Percentiles rank a stretch among this genome's conserved stretches.
Evolutionary conservation across 2,797 vertebrate genomes (phyloP).

Genomic region (Parauchenoglanis punctatus): DNA sequence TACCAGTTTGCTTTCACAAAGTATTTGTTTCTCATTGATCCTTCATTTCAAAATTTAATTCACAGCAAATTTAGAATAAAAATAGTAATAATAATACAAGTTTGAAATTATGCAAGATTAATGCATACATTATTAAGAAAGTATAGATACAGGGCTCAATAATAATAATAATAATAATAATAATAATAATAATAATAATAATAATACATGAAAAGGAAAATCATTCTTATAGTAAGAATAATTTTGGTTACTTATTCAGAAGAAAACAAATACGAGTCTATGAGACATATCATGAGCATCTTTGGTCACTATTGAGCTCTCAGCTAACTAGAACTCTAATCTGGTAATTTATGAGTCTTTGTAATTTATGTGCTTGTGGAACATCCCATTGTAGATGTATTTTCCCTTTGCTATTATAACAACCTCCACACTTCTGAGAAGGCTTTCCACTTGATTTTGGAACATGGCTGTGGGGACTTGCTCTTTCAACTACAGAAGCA

Average conservation of each 20-base stretch:
- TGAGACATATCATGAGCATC: neutral
- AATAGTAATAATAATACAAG: no score
- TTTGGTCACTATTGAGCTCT: neutral
- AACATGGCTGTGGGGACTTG: neutral
- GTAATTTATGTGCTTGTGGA: neutral
- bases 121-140: neutral
- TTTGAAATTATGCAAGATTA: neutral
- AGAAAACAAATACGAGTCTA: neutral
- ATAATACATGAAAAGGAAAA: no score
- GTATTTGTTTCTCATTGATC: neutral
- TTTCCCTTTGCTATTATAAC: neutral
- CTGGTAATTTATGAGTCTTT: neutral
- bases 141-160: neutral
- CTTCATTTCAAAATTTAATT: neutral
- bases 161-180: neutral
- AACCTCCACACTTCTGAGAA: neutral
- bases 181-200: neutral
- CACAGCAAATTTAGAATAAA: no score
- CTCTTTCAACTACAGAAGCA: neutral
- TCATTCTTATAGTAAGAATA: neutral
- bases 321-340: neutral
- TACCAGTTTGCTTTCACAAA: neutral
- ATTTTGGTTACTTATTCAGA: neutral
- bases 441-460: neutral
- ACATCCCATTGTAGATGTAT: neutral